Percentiles rank a stretch among this genome's conserved stretches.
phyloP scores from a whole-genome alignment of 1,140 invertebrate genomes.

The Trichonephila clavata region DNA sequence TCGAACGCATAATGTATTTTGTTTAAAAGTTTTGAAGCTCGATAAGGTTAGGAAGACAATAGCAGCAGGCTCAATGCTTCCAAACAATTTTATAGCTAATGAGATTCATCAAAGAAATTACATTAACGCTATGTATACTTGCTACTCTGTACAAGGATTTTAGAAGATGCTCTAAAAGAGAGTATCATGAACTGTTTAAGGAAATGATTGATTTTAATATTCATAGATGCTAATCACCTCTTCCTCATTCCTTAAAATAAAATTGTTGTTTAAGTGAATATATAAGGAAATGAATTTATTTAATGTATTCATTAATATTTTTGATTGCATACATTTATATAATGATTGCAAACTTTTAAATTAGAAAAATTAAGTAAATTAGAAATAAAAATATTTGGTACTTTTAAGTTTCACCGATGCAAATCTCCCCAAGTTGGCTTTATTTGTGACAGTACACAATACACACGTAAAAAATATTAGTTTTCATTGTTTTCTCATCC shows the following conservation, averaged over 20 bases:
- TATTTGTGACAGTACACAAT: too few species aligned
- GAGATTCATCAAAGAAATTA: neutral
- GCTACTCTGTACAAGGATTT: neutral
- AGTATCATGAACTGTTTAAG: neutral
- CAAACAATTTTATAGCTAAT: neutral
- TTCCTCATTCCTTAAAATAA: neutral
- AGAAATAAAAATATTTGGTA: neutral
- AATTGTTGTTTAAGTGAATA: neutral
- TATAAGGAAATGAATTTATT: neutral
- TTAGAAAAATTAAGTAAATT: neutral
- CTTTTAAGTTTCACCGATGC: too few species aligned
- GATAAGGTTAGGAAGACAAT: conserved; percentile 8
- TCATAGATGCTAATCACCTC: neutral
- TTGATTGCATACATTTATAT: too few species aligned
- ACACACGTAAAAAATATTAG: too few species aligned
- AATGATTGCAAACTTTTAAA: neutral
- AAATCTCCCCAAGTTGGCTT: too few species aligned
- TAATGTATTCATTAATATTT: neutral
- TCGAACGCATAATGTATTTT: neutral
- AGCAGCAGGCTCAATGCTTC: neutral
- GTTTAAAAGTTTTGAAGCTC: neutral
- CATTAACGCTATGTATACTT: neutral
- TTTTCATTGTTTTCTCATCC: too few species aligned
- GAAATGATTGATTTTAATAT: neutral
- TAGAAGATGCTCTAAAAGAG: neutral